Percentiles rank a stretch among this genome's conserved stretches.
These are phyloP conservation scores for Condylura cristata DNA, from an alignment of 2,113 vertebrate genomes.

Conservation along the genomic window DNA sequence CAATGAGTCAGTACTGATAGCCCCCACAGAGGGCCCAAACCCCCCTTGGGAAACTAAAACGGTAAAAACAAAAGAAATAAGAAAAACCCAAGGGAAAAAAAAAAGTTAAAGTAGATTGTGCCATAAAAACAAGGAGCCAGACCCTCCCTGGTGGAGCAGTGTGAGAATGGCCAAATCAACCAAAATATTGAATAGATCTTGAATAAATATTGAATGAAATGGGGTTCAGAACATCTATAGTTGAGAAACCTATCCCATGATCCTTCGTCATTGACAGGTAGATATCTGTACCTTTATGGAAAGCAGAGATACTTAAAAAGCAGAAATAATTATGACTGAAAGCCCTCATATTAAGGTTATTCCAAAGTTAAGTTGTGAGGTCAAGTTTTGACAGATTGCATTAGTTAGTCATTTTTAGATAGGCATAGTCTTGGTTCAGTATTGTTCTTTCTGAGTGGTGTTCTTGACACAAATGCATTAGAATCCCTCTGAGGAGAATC, in stretches of 20 bases:
- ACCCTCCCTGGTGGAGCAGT: too few relatives aligned
- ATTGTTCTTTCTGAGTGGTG: background rate
- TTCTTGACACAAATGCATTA: background rate
- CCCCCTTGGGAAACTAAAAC: background rate
- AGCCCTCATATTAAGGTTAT: background rate
- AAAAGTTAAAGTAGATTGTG: background rate
- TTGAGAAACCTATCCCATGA: background rate
- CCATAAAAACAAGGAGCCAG: background rate
- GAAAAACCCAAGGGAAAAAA: background rate
- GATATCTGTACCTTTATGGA: background rate
- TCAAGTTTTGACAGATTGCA: background rate
- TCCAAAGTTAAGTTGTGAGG: background rate
- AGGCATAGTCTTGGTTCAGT: background rate
- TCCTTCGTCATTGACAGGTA: background rate
- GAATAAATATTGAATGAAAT: background rate
- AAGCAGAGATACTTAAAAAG: background rate
- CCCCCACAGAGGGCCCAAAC: background rate
- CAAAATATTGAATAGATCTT: slow-evolving; percentile 31
- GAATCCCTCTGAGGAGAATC: background rate
- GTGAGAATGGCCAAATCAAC: background rate
- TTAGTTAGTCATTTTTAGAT: background rate
- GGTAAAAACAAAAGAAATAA: slow-evolving; percentile 13
- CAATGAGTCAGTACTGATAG: background rate
- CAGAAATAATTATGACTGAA: background rate
- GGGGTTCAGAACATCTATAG: background rate